Conservation (phyloP, 37 sponge, comb jelly and placozoan species). For the Beroe forskalii region DNA sequence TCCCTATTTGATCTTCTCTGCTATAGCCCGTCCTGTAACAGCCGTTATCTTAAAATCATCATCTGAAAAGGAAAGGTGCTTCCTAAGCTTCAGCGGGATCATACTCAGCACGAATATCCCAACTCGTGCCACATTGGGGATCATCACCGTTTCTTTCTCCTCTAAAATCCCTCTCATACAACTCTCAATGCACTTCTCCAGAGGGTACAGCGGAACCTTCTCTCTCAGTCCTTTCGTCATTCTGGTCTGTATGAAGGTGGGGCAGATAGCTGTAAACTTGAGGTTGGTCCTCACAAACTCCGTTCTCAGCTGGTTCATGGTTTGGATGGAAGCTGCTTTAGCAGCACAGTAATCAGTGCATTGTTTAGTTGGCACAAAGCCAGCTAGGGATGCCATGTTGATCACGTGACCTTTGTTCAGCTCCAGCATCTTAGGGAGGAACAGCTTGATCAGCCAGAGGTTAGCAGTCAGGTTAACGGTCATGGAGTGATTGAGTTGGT, state of each 20-base stretch:
- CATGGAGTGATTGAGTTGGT: background rate
- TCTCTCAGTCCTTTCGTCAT: background rate
- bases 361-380: background rate
- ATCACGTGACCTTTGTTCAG: background rate
- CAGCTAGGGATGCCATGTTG: conserved; percentile 3
- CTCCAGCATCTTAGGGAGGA: background rate
- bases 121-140: background rate
- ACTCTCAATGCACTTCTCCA: background rate
- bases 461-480: background rate
- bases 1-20: too few species aligned
- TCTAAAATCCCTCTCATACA: background rate
- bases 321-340: background rate
- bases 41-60: too few species aligned
- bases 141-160: background rate
- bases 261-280: background rate
- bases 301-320: background rate
- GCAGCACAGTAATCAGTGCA: conserved; percentile 30
- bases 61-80: too few species aligned
- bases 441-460: background rate
- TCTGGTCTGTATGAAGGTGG: background rate
- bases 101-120: background rate
- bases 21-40: too few species aligned
- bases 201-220: background rate
- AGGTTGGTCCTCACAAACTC: background rate
- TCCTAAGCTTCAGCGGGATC: background rate